Evolutionary conservation across 2,113 vertebrate species (phyloP), one percentile per base, ranked within the genome.

Genomic region (Conger conger): DNA sequence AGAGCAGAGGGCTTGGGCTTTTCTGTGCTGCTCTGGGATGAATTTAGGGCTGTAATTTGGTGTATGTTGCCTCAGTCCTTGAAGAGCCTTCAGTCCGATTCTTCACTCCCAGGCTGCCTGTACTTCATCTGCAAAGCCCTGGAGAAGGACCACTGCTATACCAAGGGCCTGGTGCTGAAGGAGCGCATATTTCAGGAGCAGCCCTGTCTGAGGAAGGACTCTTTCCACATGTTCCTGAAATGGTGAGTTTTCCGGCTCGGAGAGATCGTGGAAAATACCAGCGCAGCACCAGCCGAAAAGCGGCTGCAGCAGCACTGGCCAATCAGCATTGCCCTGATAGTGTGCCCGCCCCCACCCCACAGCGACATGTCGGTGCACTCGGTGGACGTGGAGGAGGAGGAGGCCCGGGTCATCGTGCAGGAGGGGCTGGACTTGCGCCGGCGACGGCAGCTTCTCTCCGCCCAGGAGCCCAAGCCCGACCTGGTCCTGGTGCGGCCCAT

Each of bases 141-240:
- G 86, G 97, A 98, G 91, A 97, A 96, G 90, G 98, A 99, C 85
- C 96, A 96, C 85, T 96, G 94, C 0, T 99, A 99, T 91, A 97
- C 96, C 89, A 99, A 99, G 92, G 98, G 96, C 2, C 90, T 98
- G 82, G 98, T 99, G 88, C 92, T 99, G 84, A 99, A 98, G 91
- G 97, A 99, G 92, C 97, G 95, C 91, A 99, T 99, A 82, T 99
- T 99, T 84, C 90, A 97, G 88, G 98, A 99, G 89, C 98, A 99
- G 87, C 97, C 98, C 4, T 96, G 97, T 87, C 95, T 99, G 83
- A 96, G 88, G 87, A 96, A 95, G 82, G 98, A 99, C 91, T 98
- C 98, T 0, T 94, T 97, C 84, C 95, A 96, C 82, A 97, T 99
- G 97, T 99, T 99, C 87, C 95, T 95, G 0, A 97, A 96, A 93